These are phyloP conservation scores for Anguilla rostrata DNA, from an alignment of 2,113 vertebrate genomes.

Conservation along the genomic window DNA sequence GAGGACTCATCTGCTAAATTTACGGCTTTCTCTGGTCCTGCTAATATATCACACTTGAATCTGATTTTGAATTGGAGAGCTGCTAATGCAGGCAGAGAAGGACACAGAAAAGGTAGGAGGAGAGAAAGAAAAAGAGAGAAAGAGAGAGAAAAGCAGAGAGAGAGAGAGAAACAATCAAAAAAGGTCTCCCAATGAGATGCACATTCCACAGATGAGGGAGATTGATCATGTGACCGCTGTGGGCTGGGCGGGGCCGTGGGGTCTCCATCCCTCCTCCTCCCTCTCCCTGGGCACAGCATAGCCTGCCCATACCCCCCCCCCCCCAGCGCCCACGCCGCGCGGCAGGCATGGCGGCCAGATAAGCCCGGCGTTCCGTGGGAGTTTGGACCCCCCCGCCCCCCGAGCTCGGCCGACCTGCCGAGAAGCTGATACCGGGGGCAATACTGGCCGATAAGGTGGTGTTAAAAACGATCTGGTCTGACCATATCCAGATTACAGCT, in stretches of 20 bases:
- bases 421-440: background rate
- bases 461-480: background rate
- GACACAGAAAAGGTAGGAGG: background rate
- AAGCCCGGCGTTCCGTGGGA: background rate
- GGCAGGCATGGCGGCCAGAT: background rate
- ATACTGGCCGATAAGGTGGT: background rate
- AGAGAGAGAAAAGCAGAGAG: background rate
- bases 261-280: background rate
- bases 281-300: background rate
- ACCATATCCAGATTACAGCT: background rate
- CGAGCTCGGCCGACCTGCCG: background rate
- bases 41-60: background rate
- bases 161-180: background rate
- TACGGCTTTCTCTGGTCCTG: background rate
- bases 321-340: background rate
- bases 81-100: background rate
- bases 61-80: background rate
- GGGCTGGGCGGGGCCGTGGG: background rate
- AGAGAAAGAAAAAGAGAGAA: background rate
- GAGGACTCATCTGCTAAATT: background rate
- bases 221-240: background rate
- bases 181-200: slow-evolving; percentile 6
- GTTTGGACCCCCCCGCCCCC: background rate
- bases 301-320: too few species aligned
- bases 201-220: background rate